Base-by-base conservation (phyloP, 1,140 invertebrate species). In the Sarcophaga peregrina region DNA sequence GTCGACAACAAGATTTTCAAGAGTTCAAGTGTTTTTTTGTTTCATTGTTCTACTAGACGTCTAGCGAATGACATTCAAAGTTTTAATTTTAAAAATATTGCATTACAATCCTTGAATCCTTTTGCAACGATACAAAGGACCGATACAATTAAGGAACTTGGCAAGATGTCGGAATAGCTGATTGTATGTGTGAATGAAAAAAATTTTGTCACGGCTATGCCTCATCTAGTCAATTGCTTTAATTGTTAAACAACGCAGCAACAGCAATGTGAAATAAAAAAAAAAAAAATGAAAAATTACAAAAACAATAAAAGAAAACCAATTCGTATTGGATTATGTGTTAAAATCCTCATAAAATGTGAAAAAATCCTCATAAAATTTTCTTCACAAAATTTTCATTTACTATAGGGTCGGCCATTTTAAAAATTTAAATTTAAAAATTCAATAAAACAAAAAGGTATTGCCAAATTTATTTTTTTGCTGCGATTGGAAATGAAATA, bases 161-260 rank as follows among this genome's bases (percentile, higher is more conserved):
- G 88, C 88, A 89, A 89, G 88, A 89, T 89, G 88, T 89, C 88
- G 88, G 88, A 89, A 89, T 89, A 89, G 88, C 88, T 89, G 88
- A 89, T 83, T 86, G 88, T 82, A n/a, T 83, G 20, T 75, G 50
- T 50, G 83, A 17, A 58, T 68, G 20, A 82, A 82, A 52, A 58
- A 83, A 84, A 84, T 87, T 85, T 83, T 17, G 84, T 81, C 84
- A 86, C 88, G 88, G 88, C 88, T 89, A 89, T 89, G 88, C 88
- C 88, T 89, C 88, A 89, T 89, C 88, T 89, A 89, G 88, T 89
- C 88, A 89, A 87, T 87, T 89, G 86, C 86, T 87, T 85, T 87
- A 85, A 88, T 87, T 89, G 88, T 13, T n/a, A 20, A 72, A 47
- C 82, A 73, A 83, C 50, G 11, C 11, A 50, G n/a, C 48, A 5